Conservation (phyloP, 2,797 vertebrate genomes). For the Enteromius viviparus region DNA sequence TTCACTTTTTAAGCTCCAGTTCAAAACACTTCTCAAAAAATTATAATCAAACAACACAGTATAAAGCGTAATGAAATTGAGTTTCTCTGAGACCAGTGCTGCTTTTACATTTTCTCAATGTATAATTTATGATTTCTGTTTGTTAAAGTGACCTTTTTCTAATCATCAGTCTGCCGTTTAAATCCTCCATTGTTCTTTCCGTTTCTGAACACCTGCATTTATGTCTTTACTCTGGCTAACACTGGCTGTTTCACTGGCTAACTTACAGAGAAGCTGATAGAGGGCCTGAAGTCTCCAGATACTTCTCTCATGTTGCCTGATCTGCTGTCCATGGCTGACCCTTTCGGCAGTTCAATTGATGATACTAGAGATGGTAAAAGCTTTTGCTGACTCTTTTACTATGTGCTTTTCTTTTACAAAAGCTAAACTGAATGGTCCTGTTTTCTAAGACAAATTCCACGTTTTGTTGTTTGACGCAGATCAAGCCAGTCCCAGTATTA, state of each 20-base stretch:
- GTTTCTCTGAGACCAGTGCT: too few species aligned
- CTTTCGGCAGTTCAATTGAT: constrained; percentile 89
- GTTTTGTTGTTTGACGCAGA: background rate
- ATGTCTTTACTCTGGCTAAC: constrained; percentile 33
- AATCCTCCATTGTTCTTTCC: background rate
- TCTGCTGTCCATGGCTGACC: constrained; percentile 91
- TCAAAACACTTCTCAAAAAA: background rate
- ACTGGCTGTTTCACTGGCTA: constrained; percentile 47
- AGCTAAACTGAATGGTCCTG: background rate
- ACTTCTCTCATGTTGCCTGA: constrained; percentile 93
- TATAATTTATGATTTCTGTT: background rate
- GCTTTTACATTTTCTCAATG: background rate
- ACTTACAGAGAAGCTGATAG: constrained; percentile 93
- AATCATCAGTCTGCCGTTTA: background rate
- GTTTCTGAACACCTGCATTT: background rate
- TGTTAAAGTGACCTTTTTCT: background rate
- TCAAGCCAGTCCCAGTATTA: background rate
- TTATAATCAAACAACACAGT: background rate
- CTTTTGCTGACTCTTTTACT: background rate
- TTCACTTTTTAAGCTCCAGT: background rate
- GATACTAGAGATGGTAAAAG: constrained; percentile 86
- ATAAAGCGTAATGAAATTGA: too few species aligned
- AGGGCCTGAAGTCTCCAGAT: constrained; percentile 98
- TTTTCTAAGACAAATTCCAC: background rate
- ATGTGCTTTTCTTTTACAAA: background rate